These are phyloP conservation scores for Allophyes oxyacanthae DNA, from an alignment of 2,888 invertebrate species.

Conservation along the genomic window DNA sequence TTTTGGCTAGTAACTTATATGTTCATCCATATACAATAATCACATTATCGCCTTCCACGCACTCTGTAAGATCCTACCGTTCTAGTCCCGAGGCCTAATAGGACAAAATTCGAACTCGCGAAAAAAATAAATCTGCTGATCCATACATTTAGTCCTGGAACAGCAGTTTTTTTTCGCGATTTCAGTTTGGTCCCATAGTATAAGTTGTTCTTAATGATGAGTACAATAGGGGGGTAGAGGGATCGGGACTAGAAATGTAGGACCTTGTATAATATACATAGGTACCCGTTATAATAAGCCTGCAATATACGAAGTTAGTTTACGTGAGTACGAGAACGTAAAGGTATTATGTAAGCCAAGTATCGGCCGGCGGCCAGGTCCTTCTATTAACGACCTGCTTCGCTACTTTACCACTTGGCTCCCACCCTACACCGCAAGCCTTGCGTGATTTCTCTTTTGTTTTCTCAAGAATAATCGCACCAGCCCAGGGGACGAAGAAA, in stretches of 20 bases:
- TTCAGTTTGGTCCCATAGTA: too few species aligned
- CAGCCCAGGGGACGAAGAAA: slow-evolving; percentile 56
- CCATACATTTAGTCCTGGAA: too few species aligned
- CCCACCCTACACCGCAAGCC: slow-evolving; percentile 51
- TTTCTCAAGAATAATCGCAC: slow-evolving; percentile 64
- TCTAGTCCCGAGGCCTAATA: too few species aligned
- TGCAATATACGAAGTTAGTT: slow-evolving; percentile 30
- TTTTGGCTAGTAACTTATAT: slow-evolving; percentile 1
- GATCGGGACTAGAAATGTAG: too few species aligned
- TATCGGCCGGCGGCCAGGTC: slow-evolving; percentile 59
- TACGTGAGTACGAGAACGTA: slow-evolving; percentile 23
- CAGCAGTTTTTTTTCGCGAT: too few species aligned
- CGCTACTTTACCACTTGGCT: slow-evolving; percentile 66
- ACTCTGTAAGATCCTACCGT: too few species aligned
- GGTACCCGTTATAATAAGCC: slow-evolving; percentile 30
- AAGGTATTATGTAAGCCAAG: slow-evolving; percentile 61
- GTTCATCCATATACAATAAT: slow-evolving; percentile 6
- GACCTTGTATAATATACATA: too few species aligned
- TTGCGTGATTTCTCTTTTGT: slow-evolving; percentile 67
- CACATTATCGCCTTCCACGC: slow-evolving; percentile 2
- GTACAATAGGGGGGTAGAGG: too few species aligned
- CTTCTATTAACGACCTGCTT: slow-evolving; percentile 66
- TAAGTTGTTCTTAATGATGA: too few species aligned
- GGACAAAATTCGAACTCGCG: too few species aligned
- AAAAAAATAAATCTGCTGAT: too few species aligned